Evolutionary conservation across 64 coral and sea anemone genomes (phyloP).

Genomic region (Pocillopora damicornis): DNA sequence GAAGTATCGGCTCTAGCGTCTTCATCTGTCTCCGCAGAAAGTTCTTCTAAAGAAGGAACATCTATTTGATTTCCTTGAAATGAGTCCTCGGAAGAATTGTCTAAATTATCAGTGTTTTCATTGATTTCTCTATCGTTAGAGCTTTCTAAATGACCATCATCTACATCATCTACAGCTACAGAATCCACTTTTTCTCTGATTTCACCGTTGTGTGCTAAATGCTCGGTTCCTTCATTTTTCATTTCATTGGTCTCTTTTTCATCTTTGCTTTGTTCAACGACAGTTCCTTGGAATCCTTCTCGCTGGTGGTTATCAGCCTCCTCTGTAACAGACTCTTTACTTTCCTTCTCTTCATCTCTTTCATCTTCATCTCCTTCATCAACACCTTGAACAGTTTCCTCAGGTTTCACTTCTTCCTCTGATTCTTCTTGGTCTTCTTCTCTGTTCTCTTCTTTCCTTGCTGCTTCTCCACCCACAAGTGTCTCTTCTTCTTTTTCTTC

Average conservation of each 20-base stretch:
- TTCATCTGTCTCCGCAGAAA: conserved; percentile 1
- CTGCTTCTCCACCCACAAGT: not conserved
- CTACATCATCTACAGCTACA: not conserved
- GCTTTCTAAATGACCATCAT: conserved; percentile 4
- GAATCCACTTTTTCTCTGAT: not conserved
- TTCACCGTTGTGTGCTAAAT: not conserved
- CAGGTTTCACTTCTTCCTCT: conserved; percentile 25
- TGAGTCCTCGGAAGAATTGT: not conserved
- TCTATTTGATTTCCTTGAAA: not conserved
- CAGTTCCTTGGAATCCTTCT: conserved; percentile 1
- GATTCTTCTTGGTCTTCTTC: conserved; percentile 26
- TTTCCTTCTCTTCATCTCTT: not conserved
- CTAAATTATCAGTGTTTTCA: conserved; percentile 9
- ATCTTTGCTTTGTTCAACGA: not conserved
- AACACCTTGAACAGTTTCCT: not conserved
- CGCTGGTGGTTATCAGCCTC: not conserved
- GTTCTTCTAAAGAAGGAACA: conserved; percentile 37
- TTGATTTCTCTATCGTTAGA: not conserved
- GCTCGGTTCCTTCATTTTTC: not conserved
- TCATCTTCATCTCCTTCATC: conserved; percentile 1
- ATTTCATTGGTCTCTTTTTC: not conserved
- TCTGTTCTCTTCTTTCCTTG: conserved; percentile 7
- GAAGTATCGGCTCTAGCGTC: conserved; percentile 15
- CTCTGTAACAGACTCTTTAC: not conserved
- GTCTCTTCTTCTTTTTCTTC: conserved; percentile 17